Percentiles rank a stretch among this genome's conserved stretches.
Conservation (phyloP, 2,797 vertebrate species). For the Pseudocheirus occidentalis region DNA sequence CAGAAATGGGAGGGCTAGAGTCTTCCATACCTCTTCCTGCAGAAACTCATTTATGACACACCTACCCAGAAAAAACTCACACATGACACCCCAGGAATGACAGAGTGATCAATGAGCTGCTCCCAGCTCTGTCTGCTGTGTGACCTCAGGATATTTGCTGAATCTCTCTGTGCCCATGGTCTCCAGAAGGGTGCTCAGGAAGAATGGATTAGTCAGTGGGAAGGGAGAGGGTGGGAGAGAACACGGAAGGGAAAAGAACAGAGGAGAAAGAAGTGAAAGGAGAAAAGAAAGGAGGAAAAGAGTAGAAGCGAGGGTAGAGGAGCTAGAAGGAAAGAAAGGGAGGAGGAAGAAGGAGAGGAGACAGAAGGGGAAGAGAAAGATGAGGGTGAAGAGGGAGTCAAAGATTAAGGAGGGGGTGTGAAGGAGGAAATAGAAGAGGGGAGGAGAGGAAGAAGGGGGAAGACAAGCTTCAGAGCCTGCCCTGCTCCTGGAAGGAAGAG, state of each 20-base stretch:
- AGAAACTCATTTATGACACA: neutral
- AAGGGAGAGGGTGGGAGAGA: neutral
- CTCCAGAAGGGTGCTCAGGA: neutral
- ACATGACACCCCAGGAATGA: neutral
- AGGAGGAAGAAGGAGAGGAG: neutral
- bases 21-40: neutral
- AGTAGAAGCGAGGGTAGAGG: neutral
- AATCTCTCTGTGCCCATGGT: conserved; percentile 41
- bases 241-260: neutral
- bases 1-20: neutral
- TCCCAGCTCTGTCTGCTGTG: conserved; percentile 21
- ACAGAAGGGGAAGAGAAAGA: neutral
- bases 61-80: neutral
- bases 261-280: neutral
- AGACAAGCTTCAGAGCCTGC: conserved; percentile 11
- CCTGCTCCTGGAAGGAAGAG: neutral
- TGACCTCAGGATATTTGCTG: conserved; percentile 7
- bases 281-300: neutral
- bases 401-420: neutral
- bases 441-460: neutral
- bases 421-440: neutral
- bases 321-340: neutral
- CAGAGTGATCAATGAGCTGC: conserved; percentile 1
- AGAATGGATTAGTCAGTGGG: conserved; percentile 1
- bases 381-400: neutral